A percentile compares a stretch with the other conserved stretches of the same genome.
phyloP scores from a whole-genome alignment of 1,140 invertebrate species.

The Zaprionus ornatus region DNA sequence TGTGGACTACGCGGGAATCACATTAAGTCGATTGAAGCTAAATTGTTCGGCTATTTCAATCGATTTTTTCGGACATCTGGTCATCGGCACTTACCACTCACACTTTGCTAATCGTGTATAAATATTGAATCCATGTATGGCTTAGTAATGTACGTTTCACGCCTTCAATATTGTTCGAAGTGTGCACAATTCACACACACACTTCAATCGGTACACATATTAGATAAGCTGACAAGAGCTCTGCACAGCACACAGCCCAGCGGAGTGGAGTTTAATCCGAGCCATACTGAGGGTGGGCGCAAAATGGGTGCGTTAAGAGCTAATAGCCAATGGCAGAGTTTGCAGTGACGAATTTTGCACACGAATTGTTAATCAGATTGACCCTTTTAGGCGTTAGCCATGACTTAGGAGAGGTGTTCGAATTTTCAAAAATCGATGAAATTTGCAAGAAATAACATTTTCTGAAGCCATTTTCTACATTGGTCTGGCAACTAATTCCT shows the following conservation, averaged over 20 bases:
- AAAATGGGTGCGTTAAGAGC: slow-evolving; percentile 40
- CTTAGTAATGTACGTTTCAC: slow-evolving; percentile 12
- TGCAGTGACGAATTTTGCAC: slow-evolving; percentile 50
- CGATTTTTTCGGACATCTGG: slow-evolving; percentile 4
- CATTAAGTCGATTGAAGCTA: slow-evolving; percentile 30
- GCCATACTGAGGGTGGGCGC: slow-evolving; percentile 23
- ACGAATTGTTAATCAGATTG: slow-evolving; percentile 54
- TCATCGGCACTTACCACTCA: neutral
- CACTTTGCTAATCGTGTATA: slow-evolving; percentile 3
- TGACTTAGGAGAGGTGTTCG: slow-evolving; percentile 4
- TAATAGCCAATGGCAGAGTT: slow-evolving; percentile 38
- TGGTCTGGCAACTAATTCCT: neutral
- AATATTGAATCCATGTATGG: slow-evolving; percentile 27
- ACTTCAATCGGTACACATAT: neutral
- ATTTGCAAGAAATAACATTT: neutral
- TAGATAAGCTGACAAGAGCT: slow-evolving; percentile 51
- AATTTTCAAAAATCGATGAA: neutral
- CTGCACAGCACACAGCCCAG: slow-evolving; percentile 26
- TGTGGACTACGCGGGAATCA: neutral
- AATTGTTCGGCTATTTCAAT: slow-evolving; percentile 20
- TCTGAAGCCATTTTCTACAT: no score
- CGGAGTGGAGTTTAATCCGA: neutral
- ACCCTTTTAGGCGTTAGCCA: slow-evolving; percentile 7
- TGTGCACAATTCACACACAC: slow-evolving; percentile 34
- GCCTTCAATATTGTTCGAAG: slow-evolving; percentile 4